Evolutionary conservation across 2,113 vertebrate genomes (phyloP).

Genomic region (Gambusia affinis): DNA sequence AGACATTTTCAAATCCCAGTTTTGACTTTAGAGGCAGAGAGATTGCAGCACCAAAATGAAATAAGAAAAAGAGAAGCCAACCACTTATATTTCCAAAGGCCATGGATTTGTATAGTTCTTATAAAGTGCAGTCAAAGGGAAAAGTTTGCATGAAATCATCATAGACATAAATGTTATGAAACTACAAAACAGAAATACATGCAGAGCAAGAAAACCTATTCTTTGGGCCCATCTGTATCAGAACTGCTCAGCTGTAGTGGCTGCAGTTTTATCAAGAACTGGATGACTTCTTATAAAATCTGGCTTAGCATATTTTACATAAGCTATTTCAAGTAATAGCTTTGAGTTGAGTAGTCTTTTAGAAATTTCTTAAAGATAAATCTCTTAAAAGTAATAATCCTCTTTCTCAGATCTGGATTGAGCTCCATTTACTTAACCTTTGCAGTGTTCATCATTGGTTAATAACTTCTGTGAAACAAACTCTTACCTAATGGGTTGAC

Average conservation of each 20-base stretch:
- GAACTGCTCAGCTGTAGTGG: not conserved
- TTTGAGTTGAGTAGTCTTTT: not conserved
- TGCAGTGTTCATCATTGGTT: not conserved
- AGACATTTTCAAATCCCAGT: not conserved
- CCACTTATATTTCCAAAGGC: not conserved
- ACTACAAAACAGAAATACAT: not conserved
- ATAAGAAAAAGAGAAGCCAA: too few relatives aligned
- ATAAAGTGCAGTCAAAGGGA: not conserved
- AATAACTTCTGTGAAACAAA: not conserved
- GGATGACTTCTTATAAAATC: not conserved
- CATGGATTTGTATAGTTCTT: not conserved
- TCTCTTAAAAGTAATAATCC: not conserved
- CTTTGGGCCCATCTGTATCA: too few relatives aligned
- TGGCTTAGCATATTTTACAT: not conserved
- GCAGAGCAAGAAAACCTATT: too few relatives aligned
- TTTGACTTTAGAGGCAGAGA: not conserved
- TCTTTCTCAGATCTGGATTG: not conserved
- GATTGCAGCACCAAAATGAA: conserved; percentile 19
- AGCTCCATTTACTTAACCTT: not conserved
- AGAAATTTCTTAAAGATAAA: not conserved
- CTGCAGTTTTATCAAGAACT: not conserved
- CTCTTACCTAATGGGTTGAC: not conserved
- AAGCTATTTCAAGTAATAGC: not conserved
- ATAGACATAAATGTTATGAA: not conserved
- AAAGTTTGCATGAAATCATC: not conserved